Evolutionary conservation across 2,797 vertebrate species (phyloP).

Genomic region (Malurus splendens): DNA sequence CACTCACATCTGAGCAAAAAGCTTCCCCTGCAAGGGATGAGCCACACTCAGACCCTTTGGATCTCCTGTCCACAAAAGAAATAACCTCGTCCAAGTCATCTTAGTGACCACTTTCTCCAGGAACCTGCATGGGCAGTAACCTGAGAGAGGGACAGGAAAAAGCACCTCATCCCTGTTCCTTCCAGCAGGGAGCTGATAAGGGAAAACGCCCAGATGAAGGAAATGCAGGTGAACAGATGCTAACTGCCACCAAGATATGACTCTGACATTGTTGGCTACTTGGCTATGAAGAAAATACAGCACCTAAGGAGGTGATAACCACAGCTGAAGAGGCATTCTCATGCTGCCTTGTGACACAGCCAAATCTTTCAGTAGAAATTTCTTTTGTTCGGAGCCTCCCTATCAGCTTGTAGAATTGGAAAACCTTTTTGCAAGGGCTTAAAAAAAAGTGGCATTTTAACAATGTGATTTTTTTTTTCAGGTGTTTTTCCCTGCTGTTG

Average conservation of each 20-base stretch:
- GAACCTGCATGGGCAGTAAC: background rate
- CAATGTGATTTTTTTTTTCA: background rate
- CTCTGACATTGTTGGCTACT: background rate
- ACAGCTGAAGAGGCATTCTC: background rate
- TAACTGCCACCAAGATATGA: background rate
- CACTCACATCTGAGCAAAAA: background rate
- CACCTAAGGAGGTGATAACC: background rate
- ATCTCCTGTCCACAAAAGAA: background rate
- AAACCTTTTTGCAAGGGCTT: background rate
- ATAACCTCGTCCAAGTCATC: background rate
- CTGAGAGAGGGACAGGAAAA: background rate
- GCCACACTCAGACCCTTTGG: background rate
- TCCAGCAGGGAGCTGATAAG: background rate
- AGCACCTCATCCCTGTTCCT: background rate
- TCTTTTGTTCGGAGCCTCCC: background rate
- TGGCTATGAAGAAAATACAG: background rate
- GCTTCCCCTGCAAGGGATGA: background rate
- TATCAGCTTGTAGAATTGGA: background rate
- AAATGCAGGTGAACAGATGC: background rate
- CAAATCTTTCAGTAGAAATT: background rate
- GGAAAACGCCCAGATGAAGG: background rate
- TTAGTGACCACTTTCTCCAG: background rate
- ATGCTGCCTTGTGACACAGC: background rate
- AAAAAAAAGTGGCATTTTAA: background rate
- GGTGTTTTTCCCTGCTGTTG: background rate